Base-by-base conservation (phyloP, 1,140 invertebrate species). In the Cyclargus thomasi region DNA sequence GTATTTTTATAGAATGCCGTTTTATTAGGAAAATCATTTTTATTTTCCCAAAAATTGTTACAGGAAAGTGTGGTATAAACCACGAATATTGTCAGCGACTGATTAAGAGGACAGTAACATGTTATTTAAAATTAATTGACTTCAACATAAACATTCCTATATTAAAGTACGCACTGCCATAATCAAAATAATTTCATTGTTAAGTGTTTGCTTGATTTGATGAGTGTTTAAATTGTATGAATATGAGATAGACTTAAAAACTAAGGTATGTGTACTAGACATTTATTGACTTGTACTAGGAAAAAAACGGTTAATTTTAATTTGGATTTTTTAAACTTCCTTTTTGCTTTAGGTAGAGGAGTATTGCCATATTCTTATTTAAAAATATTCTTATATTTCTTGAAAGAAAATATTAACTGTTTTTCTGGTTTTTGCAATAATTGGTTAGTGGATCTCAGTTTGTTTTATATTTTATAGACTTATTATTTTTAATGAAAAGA, bases 151-250 rank as follows among this genome's bases (percentile, higher is more conserved):
- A 59, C 55, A 59, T 59, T 59, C 55, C 55, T 59, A 59, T 59
- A 20, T 59, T 6, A 59, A 18, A 11, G 18, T 11, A 10, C 20
- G 18, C 55, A 59, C 55, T 59, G 55, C 55, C 55, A 59, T 59
- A 59, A 59, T 59, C 55, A 59, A 59, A 55, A 59, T 59, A 17
- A 55, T 55, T 17, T 55, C 55, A 21, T 20, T 18, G 55, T 59
- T 59, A 59, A 59, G 55, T 22, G 17, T 20, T 20, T 59, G 55
- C 6, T 59, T 18, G 20, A 11, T 55, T 59, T 18, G 20, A 11
- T 55, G 53, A 17, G 21, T 59, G 18, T 59, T 47, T 59, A 20
- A 22, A 21, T 59, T 29, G 1, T 29, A 29, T 29, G 29, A 29
- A 21, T 59, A 20, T 59, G 1, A 20, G 17, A 59, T 20, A 59